Conservation (phyloP, 2,888 invertebrate genomes). For the Drosophila stalkeri region DNA sequence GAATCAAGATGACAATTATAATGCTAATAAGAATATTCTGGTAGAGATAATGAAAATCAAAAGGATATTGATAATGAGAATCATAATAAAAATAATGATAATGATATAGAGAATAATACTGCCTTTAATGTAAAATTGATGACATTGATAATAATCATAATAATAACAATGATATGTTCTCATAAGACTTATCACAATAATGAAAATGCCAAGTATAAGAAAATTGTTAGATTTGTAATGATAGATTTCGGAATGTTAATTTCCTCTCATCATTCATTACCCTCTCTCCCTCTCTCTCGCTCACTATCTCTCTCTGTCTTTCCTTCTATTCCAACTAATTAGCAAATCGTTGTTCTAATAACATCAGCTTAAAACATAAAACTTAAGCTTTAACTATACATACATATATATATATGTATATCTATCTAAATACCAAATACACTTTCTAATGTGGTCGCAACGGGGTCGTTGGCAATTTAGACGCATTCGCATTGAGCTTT, state of each 20-base stretch:
- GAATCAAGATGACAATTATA: not conserved
- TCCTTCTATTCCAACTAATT: slow-evolving; percentile 52
- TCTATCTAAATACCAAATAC: slow-evolving; percentile 26
- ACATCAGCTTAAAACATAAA: slow-evolving; percentile 1
- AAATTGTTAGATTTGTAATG: not conserved
- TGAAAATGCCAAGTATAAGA: not conserved
- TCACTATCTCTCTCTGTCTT: not conserved
- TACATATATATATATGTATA: slow-evolving; percentile 8
- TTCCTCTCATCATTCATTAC: not conserved
- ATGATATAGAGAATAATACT: not conserved
- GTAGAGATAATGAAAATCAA: too few relatives aligned
- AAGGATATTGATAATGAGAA: not conserved
- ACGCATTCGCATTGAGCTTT: slow-evolving; percentile 25
- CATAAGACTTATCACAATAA: not conserved
- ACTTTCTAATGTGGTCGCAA: slow-evolving; percentile 70
- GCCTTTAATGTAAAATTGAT: not conserved
- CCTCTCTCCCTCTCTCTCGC: not conserved
- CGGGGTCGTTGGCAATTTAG: slow-evolving; percentile 47
- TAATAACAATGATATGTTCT: too few relatives aligned
- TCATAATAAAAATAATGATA: not conserved
- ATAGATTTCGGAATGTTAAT: not conserved
- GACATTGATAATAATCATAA: not conserved
- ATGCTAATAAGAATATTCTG: not conserved
- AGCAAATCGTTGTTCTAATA: not conserved
- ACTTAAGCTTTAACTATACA: slow-evolving; percentile 22